Conservation (phyloP, 1,140 invertebrate species). For the Saccostrea cuccullata region DNA sequence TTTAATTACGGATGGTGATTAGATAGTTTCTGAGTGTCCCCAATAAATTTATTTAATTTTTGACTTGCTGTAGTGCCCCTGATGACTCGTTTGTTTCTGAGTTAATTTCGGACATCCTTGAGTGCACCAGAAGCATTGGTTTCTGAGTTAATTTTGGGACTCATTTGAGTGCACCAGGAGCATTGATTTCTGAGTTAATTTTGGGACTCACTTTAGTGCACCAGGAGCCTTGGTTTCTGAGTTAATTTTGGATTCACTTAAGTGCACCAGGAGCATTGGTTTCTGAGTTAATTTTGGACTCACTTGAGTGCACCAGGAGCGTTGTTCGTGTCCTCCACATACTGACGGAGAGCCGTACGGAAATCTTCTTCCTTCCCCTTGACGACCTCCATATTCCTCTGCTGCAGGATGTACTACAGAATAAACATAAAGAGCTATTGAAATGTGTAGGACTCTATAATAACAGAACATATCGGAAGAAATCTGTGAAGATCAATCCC, state of each 20-base stretch:
- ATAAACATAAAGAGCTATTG: no score
- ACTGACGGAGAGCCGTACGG: conserved; percentile 57
- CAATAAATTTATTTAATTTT: no score
- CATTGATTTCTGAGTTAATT: conserved; percentile 53
- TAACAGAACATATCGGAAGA: background rate
- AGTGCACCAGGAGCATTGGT: conserved; percentile 64
- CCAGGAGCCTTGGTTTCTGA: conserved; percentile 61
- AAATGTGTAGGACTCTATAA: no score
- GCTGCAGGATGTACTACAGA: conserved; percentile 64
- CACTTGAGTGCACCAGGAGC: conserved; percentile 68
- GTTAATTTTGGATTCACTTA: conserved; percentile 57
- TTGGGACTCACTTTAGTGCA: conserved; percentile 64
- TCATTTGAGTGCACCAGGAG: conserved; percentile 68
- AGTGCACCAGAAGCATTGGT: conserved; percentile 62
- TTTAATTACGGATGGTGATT: no score
- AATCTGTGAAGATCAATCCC: no score
- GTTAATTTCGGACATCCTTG: conserved; percentile 56
- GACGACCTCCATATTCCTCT: conserved; percentile 64
- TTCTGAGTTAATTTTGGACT: conserved; percentile 26
- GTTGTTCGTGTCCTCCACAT: conserved; percentile 68
- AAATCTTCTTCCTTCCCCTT: conserved; percentile 63
- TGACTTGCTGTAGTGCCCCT: conserved; percentile 67
- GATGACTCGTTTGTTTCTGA: conserved; percentile 43
- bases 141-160: background rate
- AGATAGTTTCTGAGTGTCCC: no score